Evolutionary conservation across 1,140 invertebrate genomes (phyloP).

Genomic region (Seison nebaliae): DNA sequence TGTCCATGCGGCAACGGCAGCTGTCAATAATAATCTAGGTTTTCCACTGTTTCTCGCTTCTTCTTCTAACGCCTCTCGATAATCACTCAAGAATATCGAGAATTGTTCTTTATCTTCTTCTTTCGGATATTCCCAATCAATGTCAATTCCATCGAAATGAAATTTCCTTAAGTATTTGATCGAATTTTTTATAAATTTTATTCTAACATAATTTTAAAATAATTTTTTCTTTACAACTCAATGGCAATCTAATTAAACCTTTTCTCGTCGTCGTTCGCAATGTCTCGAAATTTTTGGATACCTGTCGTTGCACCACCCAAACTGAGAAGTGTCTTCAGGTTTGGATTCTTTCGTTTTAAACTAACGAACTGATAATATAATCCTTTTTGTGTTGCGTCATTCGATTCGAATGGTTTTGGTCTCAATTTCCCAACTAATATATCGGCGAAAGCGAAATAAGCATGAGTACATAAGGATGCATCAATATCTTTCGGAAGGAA

Average conservation of each 20-base stretch:
- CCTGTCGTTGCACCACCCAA: slow-evolving; percentile 89
- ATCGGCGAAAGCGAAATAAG: slow-evolving; percentile 74
- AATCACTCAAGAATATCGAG: slow-evolving; percentile 56
- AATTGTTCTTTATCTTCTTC: slow-evolving; percentile 64
- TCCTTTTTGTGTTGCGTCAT: slow-evolving; percentile 36
- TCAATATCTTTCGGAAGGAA: slow-evolving; percentile 64
- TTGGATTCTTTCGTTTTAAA: slow-evolving; percentile 73
- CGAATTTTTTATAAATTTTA: slow-evolving; percentile 23
- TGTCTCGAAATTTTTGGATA: slow-evolving; percentile 36
- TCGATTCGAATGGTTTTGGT: slow-evolving; percentile 50
- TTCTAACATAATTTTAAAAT: slow-evolving; percentile 6
- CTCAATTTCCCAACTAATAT: slow-evolving; percentile 43
- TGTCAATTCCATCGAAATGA: slow-evolving; percentile 73
- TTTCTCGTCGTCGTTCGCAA: slow-evolving; percentile 16
- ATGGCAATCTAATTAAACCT: slow-evolving; percentile 5
- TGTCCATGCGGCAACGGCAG: slow-evolving; percentile 55
- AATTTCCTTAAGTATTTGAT: slow-evolving; percentile 64
- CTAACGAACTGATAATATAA: slow-evolving; percentile 45
- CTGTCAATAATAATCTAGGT: slow-evolving; percentile 52
- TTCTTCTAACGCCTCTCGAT: slow-evolving; percentile 58
- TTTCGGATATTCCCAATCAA: slow-evolving; percentile 86
- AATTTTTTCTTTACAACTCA: slow-evolving; percentile 2
- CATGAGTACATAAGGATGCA: slow-evolving; percentile 54
- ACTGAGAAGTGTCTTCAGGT: slow-evolving; percentile 61
- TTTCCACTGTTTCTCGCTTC: slow-evolving; percentile 47